Base-by-base conservation (phyloP, 2,113 vertebrate genomes). In the Jacana jacana region DNA sequence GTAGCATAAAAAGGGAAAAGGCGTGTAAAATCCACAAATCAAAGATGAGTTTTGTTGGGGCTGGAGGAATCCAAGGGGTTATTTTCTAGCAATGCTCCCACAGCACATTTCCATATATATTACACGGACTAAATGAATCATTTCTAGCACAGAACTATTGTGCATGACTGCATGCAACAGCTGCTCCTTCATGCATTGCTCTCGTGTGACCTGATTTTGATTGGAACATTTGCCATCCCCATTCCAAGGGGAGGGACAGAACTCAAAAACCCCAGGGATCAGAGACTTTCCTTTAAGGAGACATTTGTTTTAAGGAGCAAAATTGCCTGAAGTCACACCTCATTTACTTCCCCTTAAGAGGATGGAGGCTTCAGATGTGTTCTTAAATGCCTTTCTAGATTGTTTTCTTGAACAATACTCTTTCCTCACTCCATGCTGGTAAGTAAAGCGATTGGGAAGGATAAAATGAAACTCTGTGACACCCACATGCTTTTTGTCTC, bases 51-150 rank as follows among this genome's bases (percentile, higher is more conserved):
- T 73, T 35, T 31, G 79, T 17, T 42, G 25, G 66, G 61, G 77
- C 84, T 46, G 37, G 6, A 17, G 2, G 22, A 65, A 18, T 17
- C 52, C 69, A 33, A 77, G 7, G 13, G 31, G 55, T n/a, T 57
- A 14, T 75, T 75, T 52, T 25, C 51, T n/a, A 6, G 69, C 58
- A 22, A 12, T 18, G 68, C 83, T 94, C 86, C 86, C 28, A 49
- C 82, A 84, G 90, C 91, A 16, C 55, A 87, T 94, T 94, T 78
- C 92, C 94, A 84, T 85, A 83, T 77, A 81, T 82, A 91, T 94
- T 78, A 40, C 89, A 11, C 46, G 23, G 79, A 10, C 40, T 31
- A 82, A 85, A 90, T 23, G 57, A 88, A 88, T 88, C 79, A 70
- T 48, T 93, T 65, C 75, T 27, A 65, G 70, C 75, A 46, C 35